These are phyloP conservation scores for Scaptomyza tumidula DNA, from an alignment of 2,888 invertebrate species.

Conservation along the genomic window DNA sequence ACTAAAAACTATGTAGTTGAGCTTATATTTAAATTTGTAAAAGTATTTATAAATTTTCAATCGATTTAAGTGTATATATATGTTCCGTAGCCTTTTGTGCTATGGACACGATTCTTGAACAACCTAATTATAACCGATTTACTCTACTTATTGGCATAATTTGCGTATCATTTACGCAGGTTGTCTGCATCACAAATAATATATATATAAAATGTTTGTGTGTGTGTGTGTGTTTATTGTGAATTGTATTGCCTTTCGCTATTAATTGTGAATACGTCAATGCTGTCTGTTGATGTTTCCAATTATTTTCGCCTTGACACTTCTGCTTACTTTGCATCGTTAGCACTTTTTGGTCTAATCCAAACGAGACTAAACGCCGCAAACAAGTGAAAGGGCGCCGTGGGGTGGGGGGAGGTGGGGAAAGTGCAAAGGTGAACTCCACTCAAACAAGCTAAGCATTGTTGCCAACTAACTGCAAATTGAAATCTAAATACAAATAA, in stretches of 20 bases:
- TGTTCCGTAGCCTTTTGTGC: background rate
- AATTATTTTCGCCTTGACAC: slow-evolving; percentile 48
- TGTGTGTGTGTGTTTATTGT: slow-evolving; percentile 2
- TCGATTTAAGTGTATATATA: too few relatives aligned
- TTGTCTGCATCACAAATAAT: background rate
- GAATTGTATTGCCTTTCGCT: slow-evolving; percentile 31
- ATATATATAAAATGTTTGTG: background rate
- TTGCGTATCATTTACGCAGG: background rate
- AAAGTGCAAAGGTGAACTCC: background rate
- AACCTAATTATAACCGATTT: slow-evolving; percentile 6
- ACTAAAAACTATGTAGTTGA: too few relatives aligned
- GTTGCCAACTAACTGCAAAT: background rate
- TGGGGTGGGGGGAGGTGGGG: background rate
- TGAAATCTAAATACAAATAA: background rate
- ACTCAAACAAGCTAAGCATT: background rate
- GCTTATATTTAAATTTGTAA: too few relatives aligned
- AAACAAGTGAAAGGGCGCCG: background rate
- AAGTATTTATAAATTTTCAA: too few relatives aligned
- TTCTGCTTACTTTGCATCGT: slow-evolving; percentile 28
- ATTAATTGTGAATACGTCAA: slow-evolving; percentile 48
- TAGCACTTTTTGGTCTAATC: slow-evolving; percentile 31
- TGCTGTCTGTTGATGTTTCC: slow-evolving; percentile 36
- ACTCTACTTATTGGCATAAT: background rate
- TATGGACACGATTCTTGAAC: background rate
- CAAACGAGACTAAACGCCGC: slow-evolving; percentile 9